These are phyloP conservation scores for Limnothrissa miodon DNA, from an alignment of 2,113 vertebrate genomes.

Conservation along the genomic window DNA sequence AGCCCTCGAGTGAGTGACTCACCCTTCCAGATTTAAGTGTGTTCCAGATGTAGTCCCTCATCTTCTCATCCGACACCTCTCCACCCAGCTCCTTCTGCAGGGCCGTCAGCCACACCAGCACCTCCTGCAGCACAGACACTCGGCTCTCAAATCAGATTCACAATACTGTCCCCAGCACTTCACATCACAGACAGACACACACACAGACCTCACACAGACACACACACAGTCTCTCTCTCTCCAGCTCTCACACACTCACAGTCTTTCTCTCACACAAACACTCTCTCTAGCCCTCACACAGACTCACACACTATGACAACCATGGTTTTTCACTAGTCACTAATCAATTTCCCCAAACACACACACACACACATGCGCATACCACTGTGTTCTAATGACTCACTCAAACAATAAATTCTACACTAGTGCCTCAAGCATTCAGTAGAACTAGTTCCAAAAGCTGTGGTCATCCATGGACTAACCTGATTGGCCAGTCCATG, in stretches of 20 bases:
- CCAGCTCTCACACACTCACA: too few species aligned
- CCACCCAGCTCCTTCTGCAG: conserved; percentile 93
- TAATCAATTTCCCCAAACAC: too few species aligned
- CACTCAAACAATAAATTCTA: too few species aligned
- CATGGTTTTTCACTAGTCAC: too few species aligned
- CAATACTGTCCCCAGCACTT: background rate
- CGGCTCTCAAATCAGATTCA: background rate
- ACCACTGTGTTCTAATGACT: too few species aligned
- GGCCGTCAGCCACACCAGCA: conserved; percentile 90
- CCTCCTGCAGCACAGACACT: conserved; percentile 73
- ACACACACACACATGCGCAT: too few species aligned
- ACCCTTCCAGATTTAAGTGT: conserved; percentile 96
- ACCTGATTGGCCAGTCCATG: conserved; percentile 98
- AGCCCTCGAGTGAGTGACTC: conserved; percentile 41
- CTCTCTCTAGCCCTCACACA: too few species aligned
- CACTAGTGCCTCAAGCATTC: background rate
- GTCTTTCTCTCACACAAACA: too few species aligned
- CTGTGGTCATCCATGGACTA: conserved; percentile 26
- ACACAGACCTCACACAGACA: background rate
- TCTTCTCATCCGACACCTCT: conserved; percentile 88
- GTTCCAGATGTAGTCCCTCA: conserved; percentile 97
- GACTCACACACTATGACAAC: too few species aligned
- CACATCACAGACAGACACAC: background rate
- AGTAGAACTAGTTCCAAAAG: background rate
- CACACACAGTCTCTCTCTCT: background rate